Conservation (phyloP, 2,797 vertebrate genomes). For the Chaetodon trifasciatus region DNA sequence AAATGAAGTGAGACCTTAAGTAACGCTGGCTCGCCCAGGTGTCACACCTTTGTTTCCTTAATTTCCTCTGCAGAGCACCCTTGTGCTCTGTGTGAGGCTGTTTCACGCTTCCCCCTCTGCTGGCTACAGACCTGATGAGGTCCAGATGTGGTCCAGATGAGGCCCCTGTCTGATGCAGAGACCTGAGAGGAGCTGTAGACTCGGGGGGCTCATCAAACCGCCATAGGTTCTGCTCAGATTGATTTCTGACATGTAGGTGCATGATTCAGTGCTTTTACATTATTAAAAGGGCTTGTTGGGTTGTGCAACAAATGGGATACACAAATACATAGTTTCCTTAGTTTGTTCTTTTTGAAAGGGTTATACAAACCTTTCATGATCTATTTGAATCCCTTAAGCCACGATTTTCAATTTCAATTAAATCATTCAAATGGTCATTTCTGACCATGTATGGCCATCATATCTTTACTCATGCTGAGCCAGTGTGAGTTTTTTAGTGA, state of each 20-base stretch:
- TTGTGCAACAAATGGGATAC: not conserved
- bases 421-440: no score
- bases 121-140: conserved; percentile 70
- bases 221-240: conserved; percentile 47
- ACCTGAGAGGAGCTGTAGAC: conserved; percentile 59
- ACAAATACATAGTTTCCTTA: not conserved
- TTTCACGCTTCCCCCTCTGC: conserved; percentile 61
- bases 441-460: no score
- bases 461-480: no score
- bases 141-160: conserved; percentile 83
- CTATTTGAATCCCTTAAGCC: not conserved
- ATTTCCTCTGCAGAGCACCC: conserved; percentile 73
- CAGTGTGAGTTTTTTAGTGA: no score
- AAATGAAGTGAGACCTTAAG: conserved; percentile 64
- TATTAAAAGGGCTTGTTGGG: conserved; percentile 7
- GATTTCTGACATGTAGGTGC: conserved; percentile 49
- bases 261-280: conserved; percentile 10
- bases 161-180: conserved; percentile 58
- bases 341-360: not conserved
- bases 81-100: conserved; percentile 59
- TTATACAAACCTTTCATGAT: not conserved
- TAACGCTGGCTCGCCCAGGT: conserved; percentile 65
- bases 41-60: conserved; percentile 78
- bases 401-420: not conserved
- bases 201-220: conserved; percentile 65